Evolutionary conservation across 2,113 vertebrate species (phyloP).

Genomic region (Oncorhynchus kisutch): DNA sequence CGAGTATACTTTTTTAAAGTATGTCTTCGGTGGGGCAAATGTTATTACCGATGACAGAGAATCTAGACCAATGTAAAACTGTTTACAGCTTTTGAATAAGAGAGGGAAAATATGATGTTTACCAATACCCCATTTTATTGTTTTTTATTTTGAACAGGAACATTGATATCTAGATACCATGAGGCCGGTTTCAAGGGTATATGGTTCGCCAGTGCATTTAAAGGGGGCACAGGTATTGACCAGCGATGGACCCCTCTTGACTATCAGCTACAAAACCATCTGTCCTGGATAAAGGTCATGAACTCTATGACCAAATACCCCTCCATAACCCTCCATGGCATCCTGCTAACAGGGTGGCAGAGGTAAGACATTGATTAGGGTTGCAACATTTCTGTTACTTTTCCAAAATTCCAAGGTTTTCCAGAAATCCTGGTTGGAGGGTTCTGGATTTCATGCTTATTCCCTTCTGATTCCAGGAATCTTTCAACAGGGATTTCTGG

Average conservation of each 20-base stretch:
- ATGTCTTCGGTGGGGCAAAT: too few relatives aligned
- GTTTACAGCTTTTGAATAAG: too few relatives aligned
- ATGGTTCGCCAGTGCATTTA: slow-evolving; percentile 82
- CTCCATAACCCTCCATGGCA: slow-evolving; percentile 63
- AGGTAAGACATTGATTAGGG: slow-evolving; percentile 52
- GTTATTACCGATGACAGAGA: too few relatives aligned
- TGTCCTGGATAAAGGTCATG: slow-evolving; percentile 74
- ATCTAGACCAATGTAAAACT: too few relatives aligned
- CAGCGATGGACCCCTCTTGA: slow-evolving; percentile 71
- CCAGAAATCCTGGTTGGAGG: too few relatives aligned
- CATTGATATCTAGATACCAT: slow-evolving; percentile 63
- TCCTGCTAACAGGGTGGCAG: slow-evolving; percentile 79
- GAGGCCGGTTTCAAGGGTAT: slow-evolving; percentile 66
- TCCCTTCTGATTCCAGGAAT: too few relatives aligned
- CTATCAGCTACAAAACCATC: slow-evolving; percentile 75
- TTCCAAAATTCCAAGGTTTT: too few relatives aligned
- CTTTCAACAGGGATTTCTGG: too few relatives aligned
- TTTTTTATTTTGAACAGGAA: slow-evolving; percentile 49
- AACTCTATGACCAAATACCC: slow-evolving; percentile 53
- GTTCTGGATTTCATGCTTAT: slow-evolving; percentile 13
- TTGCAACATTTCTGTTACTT: too few relatives aligned
- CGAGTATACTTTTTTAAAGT: too few relatives aligned
- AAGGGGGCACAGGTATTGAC: slow-evolving; percentile 66
- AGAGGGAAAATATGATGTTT: too few relatives aligned
- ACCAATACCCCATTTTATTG: not conserved